Percentiles rank a stretch among this genome's conserved stretches.
Evolutionary conservation across 2,113 vertebrate species (phyloP).

Genomic region (Mobula hypostoma): DNA sequence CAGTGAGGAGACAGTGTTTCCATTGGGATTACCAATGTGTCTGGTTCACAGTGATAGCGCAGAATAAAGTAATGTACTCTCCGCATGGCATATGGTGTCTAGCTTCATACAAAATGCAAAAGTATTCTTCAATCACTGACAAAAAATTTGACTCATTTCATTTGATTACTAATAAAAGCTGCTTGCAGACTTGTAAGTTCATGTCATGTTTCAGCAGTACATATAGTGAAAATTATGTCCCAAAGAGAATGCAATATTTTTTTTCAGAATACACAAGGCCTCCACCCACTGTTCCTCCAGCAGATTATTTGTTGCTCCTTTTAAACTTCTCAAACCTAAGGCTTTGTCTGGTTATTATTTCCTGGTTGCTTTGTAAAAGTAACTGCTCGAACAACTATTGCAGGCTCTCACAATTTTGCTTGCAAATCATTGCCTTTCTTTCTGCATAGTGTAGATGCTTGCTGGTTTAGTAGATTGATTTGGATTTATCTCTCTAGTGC

Average conservation of each 20-base stretch:
- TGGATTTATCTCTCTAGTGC: background rate
- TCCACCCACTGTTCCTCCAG: no score
- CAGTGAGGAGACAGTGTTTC: conserved; percentile 63
- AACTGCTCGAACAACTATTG: background rate
- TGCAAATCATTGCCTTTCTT: background rate
- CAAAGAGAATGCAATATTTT: conserved; percentile 6
- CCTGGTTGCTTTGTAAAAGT: background rate
- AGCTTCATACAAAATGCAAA: conserved; percentile 97
- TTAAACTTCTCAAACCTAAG: background rate
- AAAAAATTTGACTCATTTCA: conserved; percentile 95
- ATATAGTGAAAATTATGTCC: conserved; percentile 1
- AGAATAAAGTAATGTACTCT: conserved; percentile 79
- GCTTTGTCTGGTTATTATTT: background rate
- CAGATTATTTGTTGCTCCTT: background rate
- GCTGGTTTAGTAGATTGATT: background rate
- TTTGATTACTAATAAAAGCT: conserved; percentile 79
- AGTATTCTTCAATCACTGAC: conserved; percentile 87
- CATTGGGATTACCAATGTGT: conserved; percentile 78
- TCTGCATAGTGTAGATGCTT: background rate
- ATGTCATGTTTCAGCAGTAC: conserved; percentile 14
- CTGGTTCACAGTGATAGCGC: conserved; percentile 78
- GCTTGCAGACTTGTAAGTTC: conserved; percentile 22
- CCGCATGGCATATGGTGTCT: conserved; percentile 99
- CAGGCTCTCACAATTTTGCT: background rate
- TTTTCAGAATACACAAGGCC: background rate